phyloP scores from a whole-genome alignment of 2,797 vertebrate genomes.

The Sebastes itinus region DNA sequence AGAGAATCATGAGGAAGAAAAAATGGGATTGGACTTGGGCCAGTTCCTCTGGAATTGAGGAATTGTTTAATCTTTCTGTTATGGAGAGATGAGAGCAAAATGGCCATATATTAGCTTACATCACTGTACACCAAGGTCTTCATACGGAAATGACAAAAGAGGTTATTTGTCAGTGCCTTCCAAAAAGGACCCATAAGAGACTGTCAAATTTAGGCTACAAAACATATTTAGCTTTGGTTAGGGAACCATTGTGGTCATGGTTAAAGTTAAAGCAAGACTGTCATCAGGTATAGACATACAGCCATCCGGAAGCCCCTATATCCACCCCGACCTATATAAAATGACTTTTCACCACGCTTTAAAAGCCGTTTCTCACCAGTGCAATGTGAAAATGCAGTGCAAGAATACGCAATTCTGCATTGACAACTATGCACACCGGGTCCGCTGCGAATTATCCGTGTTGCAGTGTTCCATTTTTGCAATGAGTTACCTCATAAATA shows the following conservation, averaged over 20 bases:
- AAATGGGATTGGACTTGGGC: slow-evolving; percentile 39
- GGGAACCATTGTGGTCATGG: background rate
- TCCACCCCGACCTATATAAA: background rate
- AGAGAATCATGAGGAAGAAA: slow-evolving; percentile 38
- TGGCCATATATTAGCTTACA: slow-evolving; percentile 24
- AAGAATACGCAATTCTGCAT: too few species aligned
- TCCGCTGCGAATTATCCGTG: too few species aligned
- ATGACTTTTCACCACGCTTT: background rate
- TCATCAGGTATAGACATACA: background rate
- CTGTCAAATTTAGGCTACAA: background rate
- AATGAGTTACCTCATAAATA: too few species aligned
- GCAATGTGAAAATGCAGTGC: too few species aligned
- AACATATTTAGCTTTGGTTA: background rate
- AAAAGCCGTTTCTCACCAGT: background rate
- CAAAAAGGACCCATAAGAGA: background rate
- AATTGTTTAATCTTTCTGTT: slow-evolving; percentile 43
- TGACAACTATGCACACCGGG: too few species aligned
- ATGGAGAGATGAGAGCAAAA: slow-evolving; percentile 26
- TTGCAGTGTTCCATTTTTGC: too few species aligned
- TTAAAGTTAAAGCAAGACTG: background rate
- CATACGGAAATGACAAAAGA: background rate
- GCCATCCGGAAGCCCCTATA: background rate
- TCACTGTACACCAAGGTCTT: background rate
- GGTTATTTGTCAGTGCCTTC: background rate
- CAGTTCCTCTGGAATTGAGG: slow-evolving; percentile 34